These are phyloP conservation scores for Dicaeum eximium DNA, from an alignment of 2,113 vertebrate species.

Conservation along the genomic window DNA sequence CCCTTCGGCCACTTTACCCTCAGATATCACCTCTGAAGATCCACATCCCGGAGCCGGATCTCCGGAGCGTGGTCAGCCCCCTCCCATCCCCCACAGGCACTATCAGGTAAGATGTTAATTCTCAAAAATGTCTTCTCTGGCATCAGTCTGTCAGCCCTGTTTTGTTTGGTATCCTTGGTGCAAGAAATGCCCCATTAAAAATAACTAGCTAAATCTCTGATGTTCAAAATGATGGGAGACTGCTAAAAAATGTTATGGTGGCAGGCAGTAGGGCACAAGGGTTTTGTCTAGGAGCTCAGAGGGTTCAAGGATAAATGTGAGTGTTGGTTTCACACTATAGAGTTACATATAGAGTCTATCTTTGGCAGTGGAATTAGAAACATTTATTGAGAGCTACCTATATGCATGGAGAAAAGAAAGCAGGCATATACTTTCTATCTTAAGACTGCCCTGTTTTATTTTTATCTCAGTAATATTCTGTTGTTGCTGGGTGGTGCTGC, in stretches of 20 bases:
- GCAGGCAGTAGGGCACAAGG: not conserved
- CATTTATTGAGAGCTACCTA: not conserved
- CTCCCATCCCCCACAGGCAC: slow-evolving; percentile 95
- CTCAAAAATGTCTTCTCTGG: not conserved
- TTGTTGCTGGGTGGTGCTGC: slow-evolving; percentile 48
- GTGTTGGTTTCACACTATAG: not conserved
- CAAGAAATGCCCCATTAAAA: not conserved
- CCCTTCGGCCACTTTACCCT: slow-evolving; percentile 84
- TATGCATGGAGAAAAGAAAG: slow-evolving; percentile 16
- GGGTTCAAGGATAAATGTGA: not conserved
- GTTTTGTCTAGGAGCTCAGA: not conserved
- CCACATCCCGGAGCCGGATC: slow-evolving; percentile 95
- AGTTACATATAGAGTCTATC: slow-evolving; percentile 23
- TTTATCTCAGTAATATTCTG: slow-evolving; percentile 38
- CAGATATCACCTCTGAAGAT: slow-evolving; percentile 97
- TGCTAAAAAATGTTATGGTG: not conserved
- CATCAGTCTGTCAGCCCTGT: not conserved
- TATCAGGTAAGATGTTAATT: slow-evolving; percentile 81
- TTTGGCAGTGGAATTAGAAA: slow-evolving; percentile 29
- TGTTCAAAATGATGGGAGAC: not conserved
- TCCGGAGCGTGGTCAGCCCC: slow-evolving; percentile 87
- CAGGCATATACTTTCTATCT: slow-evolving; percentile 1
- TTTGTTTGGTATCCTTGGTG: not conserved
- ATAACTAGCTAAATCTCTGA: not conserved
- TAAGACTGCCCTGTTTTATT: slow-evolving; percentile 36